Base-by-base conservation (phyloP, 2,797 vertebrate genomes). In the Pagetopsis macropterus region DNA sequence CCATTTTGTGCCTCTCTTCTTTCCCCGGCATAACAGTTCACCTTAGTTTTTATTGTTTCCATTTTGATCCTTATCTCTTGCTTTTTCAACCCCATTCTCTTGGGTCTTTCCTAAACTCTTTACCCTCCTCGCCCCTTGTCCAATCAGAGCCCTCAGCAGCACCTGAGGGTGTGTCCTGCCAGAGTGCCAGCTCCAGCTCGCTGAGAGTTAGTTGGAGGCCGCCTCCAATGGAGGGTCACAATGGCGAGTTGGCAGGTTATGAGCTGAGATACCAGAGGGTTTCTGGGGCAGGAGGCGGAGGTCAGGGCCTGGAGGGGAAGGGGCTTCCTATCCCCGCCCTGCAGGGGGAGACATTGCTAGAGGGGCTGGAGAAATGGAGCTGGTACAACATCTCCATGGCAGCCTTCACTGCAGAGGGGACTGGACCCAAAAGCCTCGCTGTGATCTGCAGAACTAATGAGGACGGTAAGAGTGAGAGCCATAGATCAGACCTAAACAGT, bases 181-280 rank as follows among this genome's bases (percentile, higher is more conserved):
- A 95, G 93, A 96, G 95, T 89, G 91, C 94, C 85, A 95, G 96
- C 93, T 98, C 98, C 92, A 97, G 96, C 79, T 96, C 96, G 84
- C 96, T 98, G 94, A 95, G 95, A 95, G 96, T 99, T 95, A 97
- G 96, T 96, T 98, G 98, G 97, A 94, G 90, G 88, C 96, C 96
- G 44, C 96, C 96, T 72, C 96, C 96, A 61, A 81, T 91, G 73
- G 96, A 97, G 73, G 96, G 93, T 92, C 95, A 95, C 88, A 96
- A 96, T 78, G 96, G 96, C 79, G 89, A 93, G 89, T 94, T 96
- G 95, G 95, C 95, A 84, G 95, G 95, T 89, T 99, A 97, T 94
- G 95, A 95, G 89, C 94, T 99, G 89, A 94, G 90, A 87, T 97
- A 96, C 92, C 95, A 93, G 93, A 94, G 92, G 75, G 93, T 96